These are phyloP conservation scores for Setophaga coronata DNA, from an alignment of 2,113 vertebrate genomes.

Conservation along the genomic window DNA sequence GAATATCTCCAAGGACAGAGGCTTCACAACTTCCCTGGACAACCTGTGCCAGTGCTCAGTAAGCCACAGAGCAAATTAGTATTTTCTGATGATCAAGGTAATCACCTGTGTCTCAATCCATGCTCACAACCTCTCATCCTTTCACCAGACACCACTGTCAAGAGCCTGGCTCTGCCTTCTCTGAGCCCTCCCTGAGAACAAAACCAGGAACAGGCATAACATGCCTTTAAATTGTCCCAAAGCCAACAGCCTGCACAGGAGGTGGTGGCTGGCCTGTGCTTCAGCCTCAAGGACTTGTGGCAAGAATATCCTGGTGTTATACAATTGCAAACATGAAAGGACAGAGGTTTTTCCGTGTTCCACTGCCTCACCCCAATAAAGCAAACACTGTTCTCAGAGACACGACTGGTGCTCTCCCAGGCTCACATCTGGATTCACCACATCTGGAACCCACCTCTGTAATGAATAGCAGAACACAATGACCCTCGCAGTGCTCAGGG, in stretches of 20 bases:
- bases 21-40: background rate
- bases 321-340: background rate
- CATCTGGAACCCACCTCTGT: background rate
- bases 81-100: background rate
- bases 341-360: background rate
- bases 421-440: background rate
- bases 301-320: background rate
- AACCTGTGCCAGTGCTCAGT: background rate
- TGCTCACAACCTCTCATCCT: background rate
- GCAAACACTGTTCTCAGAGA: background rate
- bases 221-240: background rate
- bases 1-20: fast-evolving
- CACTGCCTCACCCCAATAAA: background rate
- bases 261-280: background rate
- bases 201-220: background rate
- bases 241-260: background rate
- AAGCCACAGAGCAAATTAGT: background rate
- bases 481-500: background rate
- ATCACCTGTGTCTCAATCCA: background rate
- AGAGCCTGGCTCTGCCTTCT: background rate
- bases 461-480: background rate
- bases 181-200: background rate
- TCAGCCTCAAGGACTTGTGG: background rate
- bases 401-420: background rate
- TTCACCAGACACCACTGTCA: background rate